These are phyloP conservation scores for Erpetoichthys calabaricus DNA, from an alignment of 2,797 vertebrate species.

Conservation along the genomic window DNA sequence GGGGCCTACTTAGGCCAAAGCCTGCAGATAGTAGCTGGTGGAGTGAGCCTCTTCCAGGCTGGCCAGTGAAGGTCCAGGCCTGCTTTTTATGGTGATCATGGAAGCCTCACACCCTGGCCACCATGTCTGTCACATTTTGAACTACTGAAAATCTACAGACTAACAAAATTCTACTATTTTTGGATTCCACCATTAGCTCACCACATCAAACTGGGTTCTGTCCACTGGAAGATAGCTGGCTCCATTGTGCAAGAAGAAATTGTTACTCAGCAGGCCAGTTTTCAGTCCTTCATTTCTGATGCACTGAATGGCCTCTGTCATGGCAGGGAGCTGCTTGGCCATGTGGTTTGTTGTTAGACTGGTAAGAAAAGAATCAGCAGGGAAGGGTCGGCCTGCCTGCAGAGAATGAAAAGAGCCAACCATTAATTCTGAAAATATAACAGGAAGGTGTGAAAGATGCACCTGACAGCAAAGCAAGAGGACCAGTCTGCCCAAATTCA, in stretches of 20 bases:
- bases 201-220: conserved; percentile 53
- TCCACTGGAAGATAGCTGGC: conserved; percentile 41
- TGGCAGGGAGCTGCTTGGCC: conserved; percentile 39
- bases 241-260: conserved; percentile 33
- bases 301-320: conserved; percentile 50
- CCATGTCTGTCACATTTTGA: too few species aligned
- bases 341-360: conserved; percentile 37
- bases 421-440: neutral
- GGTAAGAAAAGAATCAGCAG: conserved; percentile 42
- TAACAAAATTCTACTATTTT: too few species aligned
- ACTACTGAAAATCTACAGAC: too few species aligned
- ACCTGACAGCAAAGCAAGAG: too few species aligned
- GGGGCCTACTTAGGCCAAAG: too few species aligned
- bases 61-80: too few species aligned
- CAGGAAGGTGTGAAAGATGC: too few species aligned
- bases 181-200: conserved; percentile 25
- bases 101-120: too few species aligned
- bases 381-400: conserved; percentile 41
- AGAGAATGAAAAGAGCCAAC: conserved; percentile 9
- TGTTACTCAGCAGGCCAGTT: conserved; percentile 55
- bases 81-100: too few species aligned
- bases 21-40: too few species aligned
- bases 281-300: conserved; percentile 49
- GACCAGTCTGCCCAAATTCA: too few species aligned
- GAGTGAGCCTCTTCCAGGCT: too few species aligned